Conservation (phyloP, 2,113 vertebrate species). For the Polypterus senegalus region DNA sequence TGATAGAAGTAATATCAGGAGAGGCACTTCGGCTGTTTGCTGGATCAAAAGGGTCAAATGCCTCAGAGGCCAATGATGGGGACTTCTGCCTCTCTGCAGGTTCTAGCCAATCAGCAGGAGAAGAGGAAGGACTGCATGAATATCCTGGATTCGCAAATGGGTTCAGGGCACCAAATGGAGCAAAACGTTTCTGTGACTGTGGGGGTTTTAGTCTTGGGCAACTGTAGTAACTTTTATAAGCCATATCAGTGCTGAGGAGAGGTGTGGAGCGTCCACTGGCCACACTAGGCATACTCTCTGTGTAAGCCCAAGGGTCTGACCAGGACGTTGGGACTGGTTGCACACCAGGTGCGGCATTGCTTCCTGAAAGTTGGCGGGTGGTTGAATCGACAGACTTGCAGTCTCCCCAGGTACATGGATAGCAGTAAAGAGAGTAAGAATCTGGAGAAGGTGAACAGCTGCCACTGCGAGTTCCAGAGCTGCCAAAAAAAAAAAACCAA, state of each 20-base stretch:
- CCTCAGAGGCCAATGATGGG: constrained; percentile 24
- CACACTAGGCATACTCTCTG: constrained; percentile 33
- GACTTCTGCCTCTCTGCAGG: constrained; percentile 27
- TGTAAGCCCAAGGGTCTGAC: constrained; percentile 55
- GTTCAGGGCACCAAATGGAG: constrained; percentile 79
- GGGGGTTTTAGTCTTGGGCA: constrained; percentile 63
- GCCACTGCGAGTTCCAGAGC: constrained; percentile 46
- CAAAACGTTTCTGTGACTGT: constrained; percentile 74
- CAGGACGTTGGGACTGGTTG: constrained; percentile 63
- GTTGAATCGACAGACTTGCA: constrained; percentile 67
- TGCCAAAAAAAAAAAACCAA: constrained; percentile 19
- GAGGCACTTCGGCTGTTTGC: constrained; percentile 35
- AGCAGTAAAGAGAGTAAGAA: constrained; percentile 81
- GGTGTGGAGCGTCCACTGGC: constrained; percentile 37
- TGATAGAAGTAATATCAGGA: constrained; percentile 42
- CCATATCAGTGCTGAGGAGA: constrained; percentile 39
- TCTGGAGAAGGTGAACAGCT: constrained; percentile 75
- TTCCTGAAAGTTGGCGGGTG: constrained; percentile 26
- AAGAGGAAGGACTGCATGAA: constrained; percentile 24
- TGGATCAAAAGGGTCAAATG: constrained; percentile 35
- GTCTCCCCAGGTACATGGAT: constrained; percentile 85
- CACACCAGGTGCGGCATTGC: constrained; percentile 32
- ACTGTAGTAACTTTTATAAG: constrained; percentile 51
- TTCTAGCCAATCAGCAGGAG: constrained; percentile 50
- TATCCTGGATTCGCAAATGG: constrained; percentile 62